Base-by-base conservation (phyloP, 2,113 vertebrate species). In the Chionis minor region DNA sequence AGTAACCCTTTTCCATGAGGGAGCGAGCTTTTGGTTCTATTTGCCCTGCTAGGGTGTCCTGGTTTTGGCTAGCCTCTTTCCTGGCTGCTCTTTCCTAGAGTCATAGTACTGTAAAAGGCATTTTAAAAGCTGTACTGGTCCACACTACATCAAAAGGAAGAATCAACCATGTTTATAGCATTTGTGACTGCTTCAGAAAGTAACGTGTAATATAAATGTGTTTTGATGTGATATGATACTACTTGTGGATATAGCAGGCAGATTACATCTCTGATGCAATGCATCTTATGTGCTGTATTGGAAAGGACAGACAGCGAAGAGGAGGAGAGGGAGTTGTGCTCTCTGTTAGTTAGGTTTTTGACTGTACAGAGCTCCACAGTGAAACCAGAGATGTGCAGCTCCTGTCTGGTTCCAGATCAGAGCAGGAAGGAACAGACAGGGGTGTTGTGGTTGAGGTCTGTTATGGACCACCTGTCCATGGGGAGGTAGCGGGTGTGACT, bases 241-340 rank as follows among this genome's bases (percentile, higher is more conserved):
- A 15, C 40, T 51, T 69, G 33, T 67, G 42, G 14, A 8, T 69
- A 3, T 11, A 75, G 58, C 42, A 30, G 42, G 40, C 52, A 54
- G 54, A 44, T 69, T 59, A 24, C 32, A 26, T 30, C 32, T 33
- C 56, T 61, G 66, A 79, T 40, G 21, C 28, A 58, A 10, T 35
- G 23, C 30, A 44, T 62, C 18, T 2, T 58, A 2, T 3, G 28
- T 23, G 5, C 47, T 0, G 0, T 54, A 13, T n/a, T 59, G 65
- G 49, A 44, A 88, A 42, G 33, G 33, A 49, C 23, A 40, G 20
- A 12, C 20, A 18, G 6, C 19, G 38, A 74, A 30, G 33, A 44
- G 38, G 20, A 49, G 27, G 30, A 80, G 18, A 61, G 22, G 51
- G 22, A 79, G 4, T 26, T 65, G 8, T 38, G 28, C 22, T 79